Evolutionary conservation across 1,140 invertebrate species (phyloP).

Genomic region (Tetramorium simillimum): DNA sequence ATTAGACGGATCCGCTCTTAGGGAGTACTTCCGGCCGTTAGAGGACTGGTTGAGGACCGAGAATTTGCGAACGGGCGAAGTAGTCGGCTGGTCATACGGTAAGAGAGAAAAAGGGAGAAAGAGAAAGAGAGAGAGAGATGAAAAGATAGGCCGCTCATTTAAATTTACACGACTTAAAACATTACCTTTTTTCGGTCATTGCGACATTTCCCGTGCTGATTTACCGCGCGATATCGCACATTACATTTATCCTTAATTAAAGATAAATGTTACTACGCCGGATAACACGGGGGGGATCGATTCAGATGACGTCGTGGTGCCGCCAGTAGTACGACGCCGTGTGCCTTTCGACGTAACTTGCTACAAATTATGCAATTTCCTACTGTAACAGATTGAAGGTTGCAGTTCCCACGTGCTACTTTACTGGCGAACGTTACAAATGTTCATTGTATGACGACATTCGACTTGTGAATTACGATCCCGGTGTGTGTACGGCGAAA

Average conservation of each 20-base stretch:
- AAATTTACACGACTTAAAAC: background rate
- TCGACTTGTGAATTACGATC: constrained; percentile 69
- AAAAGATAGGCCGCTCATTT: background rate
- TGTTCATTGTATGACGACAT: constrained; percentile 73
- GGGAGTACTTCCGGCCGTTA: constrained; percentile 97
- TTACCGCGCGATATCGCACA: background rate
- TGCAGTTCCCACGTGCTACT: constrained; percentile 74
- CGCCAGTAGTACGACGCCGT: background rate
- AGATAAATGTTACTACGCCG: background rate
- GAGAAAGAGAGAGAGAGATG: background rate
- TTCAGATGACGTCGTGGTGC: constrained; percentile 46
- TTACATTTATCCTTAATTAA: constrained; percentile 14
- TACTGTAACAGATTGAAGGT: constrained; percentile 76
- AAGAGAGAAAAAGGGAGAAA: constrained; percentile 50
- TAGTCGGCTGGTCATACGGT: constrained; percentile 93
- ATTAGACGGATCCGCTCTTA: constrained; percentile 93
- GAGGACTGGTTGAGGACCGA: constrained; percentile 95
- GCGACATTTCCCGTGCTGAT: background rate
- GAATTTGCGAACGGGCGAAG: constrained; percentile 91
- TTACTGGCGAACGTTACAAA: constrained; percentile 67
- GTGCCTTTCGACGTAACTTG: constrained; percentile 69
- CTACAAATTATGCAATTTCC: constrained; percentile 75
- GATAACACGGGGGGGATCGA: constrained; percentile 41
- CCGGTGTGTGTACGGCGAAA: constrained; percentile 31
- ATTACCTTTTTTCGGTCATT: background rate